phyloP scores from a whole-genome alignment of 2,113 vertebrate species.

The Hemibates koningsi region DNA sequence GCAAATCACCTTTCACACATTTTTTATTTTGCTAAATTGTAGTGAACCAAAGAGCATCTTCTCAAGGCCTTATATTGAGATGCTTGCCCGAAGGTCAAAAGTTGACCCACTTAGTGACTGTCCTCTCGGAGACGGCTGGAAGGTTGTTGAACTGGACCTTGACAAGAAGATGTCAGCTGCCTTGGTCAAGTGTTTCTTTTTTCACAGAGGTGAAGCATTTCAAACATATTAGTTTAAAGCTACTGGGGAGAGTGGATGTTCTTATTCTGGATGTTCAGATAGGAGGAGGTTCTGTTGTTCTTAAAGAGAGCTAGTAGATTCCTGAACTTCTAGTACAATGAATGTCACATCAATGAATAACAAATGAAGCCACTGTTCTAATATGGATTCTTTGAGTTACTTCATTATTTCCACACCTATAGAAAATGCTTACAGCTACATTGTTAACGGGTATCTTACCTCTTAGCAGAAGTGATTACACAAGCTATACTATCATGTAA shows the following conservation, averaged over 20 bases:
- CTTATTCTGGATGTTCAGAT: background rate
- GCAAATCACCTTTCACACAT: background rate
- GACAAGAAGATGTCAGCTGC: conserved; percentile 58
- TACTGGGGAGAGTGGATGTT: background rate
- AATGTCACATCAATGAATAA: background rate
- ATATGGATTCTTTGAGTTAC: background rate
- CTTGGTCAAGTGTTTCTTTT: conserved; percentile 61
- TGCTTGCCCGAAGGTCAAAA: conserved; percentile 60
- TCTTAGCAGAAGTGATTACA: background rate
- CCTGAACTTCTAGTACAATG: background rate
- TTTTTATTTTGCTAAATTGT: background rate
- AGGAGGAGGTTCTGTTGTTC: background rate
- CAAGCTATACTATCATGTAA: background rate
- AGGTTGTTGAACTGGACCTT: conserved; percentile 53
- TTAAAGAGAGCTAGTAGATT: background rate
- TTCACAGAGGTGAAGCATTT: conserved; percentile 52
- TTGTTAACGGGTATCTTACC: background rate
- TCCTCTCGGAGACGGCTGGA: conserved; percentile 57
- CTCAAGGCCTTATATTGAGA: conserved; percentile 61
- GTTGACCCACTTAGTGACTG: conserved; percentile 55
- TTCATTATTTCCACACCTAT: background rate
- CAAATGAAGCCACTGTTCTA: fast-evolving
- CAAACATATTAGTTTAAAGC: background rate
- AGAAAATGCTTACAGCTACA: background rate
- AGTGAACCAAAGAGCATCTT: conserved; percentile 66